Evolutionary conservation across 2,113 vertebrate genomes (phyloP).

Genomic region (Panthera tigris): DNA sequence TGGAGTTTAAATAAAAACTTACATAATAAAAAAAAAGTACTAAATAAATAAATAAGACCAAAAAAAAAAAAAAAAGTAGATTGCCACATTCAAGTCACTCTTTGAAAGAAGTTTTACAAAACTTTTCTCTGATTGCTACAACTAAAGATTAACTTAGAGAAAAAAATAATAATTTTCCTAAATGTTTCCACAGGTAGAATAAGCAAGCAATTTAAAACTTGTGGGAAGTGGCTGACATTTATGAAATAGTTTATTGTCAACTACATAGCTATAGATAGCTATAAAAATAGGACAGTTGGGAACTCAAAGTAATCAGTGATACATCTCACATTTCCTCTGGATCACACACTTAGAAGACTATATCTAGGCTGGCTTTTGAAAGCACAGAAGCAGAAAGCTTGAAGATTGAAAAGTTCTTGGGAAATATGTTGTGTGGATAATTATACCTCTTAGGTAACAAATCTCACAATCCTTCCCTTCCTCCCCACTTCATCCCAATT

Average conservation of each 20-base stretch:
- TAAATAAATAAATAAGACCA: neutral
- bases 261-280: conserved; percentile 50
- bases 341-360: neutral
- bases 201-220: conserved; percentile 41
- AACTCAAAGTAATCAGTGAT: conserved; percentile 40
- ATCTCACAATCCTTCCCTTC: neutral
- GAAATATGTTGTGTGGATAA: neutral
- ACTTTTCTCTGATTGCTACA: conserved; percentile 37
- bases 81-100: neutral
- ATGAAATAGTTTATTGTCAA: conserved; percentile 51
- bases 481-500: neutral
- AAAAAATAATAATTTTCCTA: neutral
- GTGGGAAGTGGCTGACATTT: conserved; percentile 53
- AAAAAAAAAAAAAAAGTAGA: neutral
- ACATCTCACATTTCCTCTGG: conserved; percentile 9
- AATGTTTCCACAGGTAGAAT: conserved; percentile 33
- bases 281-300: conserved; percentile 39
- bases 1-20: neutral
- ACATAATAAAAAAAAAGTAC: neutral
- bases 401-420: neutral
- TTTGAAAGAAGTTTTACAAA: conserved; percentile 16
- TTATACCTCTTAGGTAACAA: neutral
- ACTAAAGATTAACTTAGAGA: neutral
- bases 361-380: neutral
- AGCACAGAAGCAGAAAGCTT: neutral